Conservation (phyloP, 2,113 vertebrate genomes). For the Gallinago jamesoni region DNA sequence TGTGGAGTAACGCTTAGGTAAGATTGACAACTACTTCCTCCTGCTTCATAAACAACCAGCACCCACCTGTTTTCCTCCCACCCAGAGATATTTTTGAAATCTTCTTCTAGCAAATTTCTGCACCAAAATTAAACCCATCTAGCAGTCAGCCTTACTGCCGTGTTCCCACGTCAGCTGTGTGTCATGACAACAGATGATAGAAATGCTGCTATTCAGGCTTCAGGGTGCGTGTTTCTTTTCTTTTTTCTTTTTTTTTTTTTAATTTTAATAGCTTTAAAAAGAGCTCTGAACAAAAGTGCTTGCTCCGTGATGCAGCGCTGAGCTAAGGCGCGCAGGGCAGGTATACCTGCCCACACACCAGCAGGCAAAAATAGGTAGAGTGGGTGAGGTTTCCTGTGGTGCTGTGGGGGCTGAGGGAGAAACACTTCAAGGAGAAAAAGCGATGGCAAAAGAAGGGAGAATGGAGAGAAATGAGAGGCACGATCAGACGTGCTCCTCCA, state of each 20-base stretch:
- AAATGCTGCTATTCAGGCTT: conserved; percentile 74
- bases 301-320: conserved; percentile 24
- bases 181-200: conserved; percentile 80
- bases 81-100: conserved; percentile 64
- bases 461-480: not conserved
- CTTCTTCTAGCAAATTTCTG: conserved; percentile 75
- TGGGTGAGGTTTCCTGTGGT: conserved; percentile 57
- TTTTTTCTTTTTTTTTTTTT: not conserved
- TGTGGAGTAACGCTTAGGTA: conserved; percentile 53
- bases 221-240: conserved; percentile 30
- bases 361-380: conserved; percentile 48
- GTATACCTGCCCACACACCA: conserved; percentile 58
- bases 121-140: conserved; percentile 77
- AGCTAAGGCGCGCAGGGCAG: conserved; percentile 6
- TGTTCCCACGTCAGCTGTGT: conserved; percentile 76
- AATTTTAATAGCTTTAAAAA: conserved; percentile 71
- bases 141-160: conserved; percentile 70
- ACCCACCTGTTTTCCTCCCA: conserved; percentile 53
- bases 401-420: conserved; percentile 16
- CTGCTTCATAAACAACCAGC: conserved; percentile 53
- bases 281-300: conserved; percentile 62
- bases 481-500: not conserved
- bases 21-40: conserved; percentile 68
- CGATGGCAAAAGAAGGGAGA: not conserved
- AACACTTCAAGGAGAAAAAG: not conserved